Base-by-base conservation (phyloP, 2,113 vertebrate species). In the Heterochromis multidens region DNA sequence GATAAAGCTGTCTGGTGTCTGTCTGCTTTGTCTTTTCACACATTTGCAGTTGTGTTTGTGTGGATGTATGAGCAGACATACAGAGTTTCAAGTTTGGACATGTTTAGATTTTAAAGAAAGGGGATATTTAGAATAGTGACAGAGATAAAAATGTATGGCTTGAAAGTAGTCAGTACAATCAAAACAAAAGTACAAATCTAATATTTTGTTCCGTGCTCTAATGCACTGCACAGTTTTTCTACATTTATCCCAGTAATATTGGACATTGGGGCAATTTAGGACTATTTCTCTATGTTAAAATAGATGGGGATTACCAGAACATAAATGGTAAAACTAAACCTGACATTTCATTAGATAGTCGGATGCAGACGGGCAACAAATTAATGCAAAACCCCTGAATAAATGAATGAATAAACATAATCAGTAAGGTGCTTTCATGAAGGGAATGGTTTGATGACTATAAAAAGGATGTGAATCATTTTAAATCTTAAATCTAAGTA, bases 81-180 rank as follows among this genome's bases (percentile, higher is more conserved):
- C 37, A 27, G 63, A 46, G 40, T 70, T 19, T 12, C 0, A 0
- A 17, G 8, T 46, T 70, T 70, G 46, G 23, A 70, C 0, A 0
- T 10, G 8, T 46, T 70, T 70, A 70, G 23, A 70, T 5, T 29
- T 70, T 12, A 19, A 49, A 70, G 23, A 46, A 70, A 6, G 27
- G 2, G 23, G 40, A 70, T 70, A 2, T 70, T 70, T 70, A 19
- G 5, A 70, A 46, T 70, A 19, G 17, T 6, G 17, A 52, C 17
- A 49, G 29, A 29, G 67, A 52, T 5, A 52, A 52, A 27, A 33
- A 74, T n/a, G 11, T 4, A 0, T 33, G 11, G 46, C 27, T 33
- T 54, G 4, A 52, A 74, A 52, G 10, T 31, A 52, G 6, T 52
- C 43, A 21, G 43, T 17, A 16, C 25, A 72, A 49, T 29, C 25